phyloP scores from a whole-genome alignment of 1,140 invertebrate species.

The Latrodectus geometricus region DNA sequence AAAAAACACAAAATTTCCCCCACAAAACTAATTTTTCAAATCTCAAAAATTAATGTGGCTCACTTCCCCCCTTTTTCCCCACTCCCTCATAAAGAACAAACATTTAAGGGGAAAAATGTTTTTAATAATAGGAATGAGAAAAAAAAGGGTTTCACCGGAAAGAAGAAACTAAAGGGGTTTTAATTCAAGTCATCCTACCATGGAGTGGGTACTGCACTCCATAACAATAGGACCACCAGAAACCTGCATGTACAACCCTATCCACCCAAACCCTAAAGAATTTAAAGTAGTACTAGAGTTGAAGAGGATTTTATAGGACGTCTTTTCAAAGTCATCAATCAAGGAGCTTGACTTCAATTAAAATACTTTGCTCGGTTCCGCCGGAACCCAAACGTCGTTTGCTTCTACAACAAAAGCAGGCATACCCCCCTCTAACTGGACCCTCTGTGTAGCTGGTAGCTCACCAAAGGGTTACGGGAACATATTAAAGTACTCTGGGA shows the following conservation, averaged over 20 bases:
- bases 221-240: background rate
- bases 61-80: background rate
- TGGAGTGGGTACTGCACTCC: constrained; percentile 23
- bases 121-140: background rate
- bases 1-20: background rate
- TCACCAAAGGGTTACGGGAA: constrained; percentile 45
- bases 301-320: constrained; percentile 12
- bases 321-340: constrained; percentile 29
- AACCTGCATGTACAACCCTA: constrained; percentile 49
- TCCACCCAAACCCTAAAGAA: constrained; percentile 20
- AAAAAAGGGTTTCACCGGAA: constrained; percentile 21
- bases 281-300: constrained; percentile 26
- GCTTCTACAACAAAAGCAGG: constrained; percentile 1
- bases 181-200: constrained; percentile 32
- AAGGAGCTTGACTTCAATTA: constrained; percentile 57
- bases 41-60: constrained; percentile 36
- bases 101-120: background rate
- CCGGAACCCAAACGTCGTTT: constrained; percentile 23
- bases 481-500: constrained; percentile 45
- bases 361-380: constrained; percentile 56
- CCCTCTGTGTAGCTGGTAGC: background rate
- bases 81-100: background rate
- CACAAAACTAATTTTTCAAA: constrained; percentile 26
- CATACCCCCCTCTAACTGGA: background rate
- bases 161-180: background rate